Evolutionary conservation across 23 tunicate species (phyloP).

Genomic region (Corella eumyota): DNA sequence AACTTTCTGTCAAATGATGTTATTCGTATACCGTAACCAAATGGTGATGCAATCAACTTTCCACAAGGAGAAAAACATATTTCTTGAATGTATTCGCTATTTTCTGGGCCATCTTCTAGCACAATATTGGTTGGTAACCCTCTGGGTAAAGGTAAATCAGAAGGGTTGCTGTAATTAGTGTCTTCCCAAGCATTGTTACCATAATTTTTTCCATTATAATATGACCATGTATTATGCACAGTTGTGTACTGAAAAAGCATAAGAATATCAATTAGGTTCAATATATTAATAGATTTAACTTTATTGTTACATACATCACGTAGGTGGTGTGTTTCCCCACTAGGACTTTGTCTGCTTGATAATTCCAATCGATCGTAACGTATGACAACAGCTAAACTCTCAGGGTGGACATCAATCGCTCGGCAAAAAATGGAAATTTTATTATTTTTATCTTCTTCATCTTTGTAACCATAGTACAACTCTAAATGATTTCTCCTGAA

Average conservation of each 20-base stretch:
- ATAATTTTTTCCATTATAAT: conserved; percentile 14
- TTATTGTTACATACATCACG: not conserved
- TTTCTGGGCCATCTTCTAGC: conserved; percentile 3
- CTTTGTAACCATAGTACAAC: conserved; percentile 26
- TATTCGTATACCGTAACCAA: conserved; percentile 48
- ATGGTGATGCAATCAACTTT: conserved; percentile 51
- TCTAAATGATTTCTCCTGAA: conserved; percentile 57
- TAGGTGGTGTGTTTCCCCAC: not conserved
- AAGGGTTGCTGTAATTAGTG: not conserved
- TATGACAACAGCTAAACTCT: conserved; percentile 44
- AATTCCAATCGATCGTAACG: conserved; percentile 34
- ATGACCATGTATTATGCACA: conserved; percentile 51
- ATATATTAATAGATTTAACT: not conserved
- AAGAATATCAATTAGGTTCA: too few relatives aligned
- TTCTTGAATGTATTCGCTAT: conserved; percentile 43
- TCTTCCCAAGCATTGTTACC: conserved; percentile 13
- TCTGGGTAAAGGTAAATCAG: conserved; percentile 18
- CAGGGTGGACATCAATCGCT: conserved; percentile 68
- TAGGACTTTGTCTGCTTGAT: too few relatives aligned
- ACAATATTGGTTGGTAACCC: conserved; percentile 25
- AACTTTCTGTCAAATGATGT: conserved; percentile 19
- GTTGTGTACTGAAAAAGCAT: conserved; percentile 20
- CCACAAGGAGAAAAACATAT: conserved; percentile 73
- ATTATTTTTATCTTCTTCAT: not conserved
- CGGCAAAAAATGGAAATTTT: conserved; percentile 13